Percentiles rank a stretch among this genome's conserved stretches.
Evolutionary conservation across 2,797 vertebrate species (phyloP).

Genomic region (Coregonus sp.): DNA sequence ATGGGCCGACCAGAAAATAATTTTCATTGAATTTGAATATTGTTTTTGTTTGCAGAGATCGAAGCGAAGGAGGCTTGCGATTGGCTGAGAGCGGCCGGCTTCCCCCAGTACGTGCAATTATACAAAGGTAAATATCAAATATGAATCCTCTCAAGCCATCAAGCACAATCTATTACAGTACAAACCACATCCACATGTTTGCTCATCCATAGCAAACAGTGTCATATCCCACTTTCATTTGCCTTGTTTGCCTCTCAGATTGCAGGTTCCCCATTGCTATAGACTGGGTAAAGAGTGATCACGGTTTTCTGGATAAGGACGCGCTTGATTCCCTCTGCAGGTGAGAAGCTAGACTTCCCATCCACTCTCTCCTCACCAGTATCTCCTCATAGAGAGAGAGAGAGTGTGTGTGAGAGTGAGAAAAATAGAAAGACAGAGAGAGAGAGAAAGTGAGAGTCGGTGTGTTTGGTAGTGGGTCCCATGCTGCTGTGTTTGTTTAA

Average conservation of each 20-base stretch:
- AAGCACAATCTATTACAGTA: not conserved
- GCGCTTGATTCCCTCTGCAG: conserved; percentile 86
- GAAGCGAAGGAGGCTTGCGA: conserved; percentile 88
- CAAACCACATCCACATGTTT: conserved; percentile 1
- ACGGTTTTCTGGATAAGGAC: conserved; percentile 85
- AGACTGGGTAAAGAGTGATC: conserved; percentile 81
- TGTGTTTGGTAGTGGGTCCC: not conserved
- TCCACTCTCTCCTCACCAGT: not conserved
- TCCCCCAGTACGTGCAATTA: conserved; percentile 87
- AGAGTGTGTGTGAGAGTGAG: not conserved
- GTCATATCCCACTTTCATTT: conserved; percentile 6
- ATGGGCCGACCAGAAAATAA: conserved; percentile 45
- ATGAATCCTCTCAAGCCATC: not conserved
- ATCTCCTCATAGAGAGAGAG: not conserved
- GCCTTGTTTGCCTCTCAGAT: conserved; percentile 66
- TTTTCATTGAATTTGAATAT: conserved; percentile 47
- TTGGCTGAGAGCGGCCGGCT: conserved; percentile 87
- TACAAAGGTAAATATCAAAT: conserved; percentile 79
- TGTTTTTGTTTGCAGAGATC: conserved; percentile 79
- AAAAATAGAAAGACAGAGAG: too few species aligned
- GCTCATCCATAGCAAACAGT: conserved; percentile 25
- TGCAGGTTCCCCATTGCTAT: conserved; percentile 83
- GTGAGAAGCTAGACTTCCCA: conserved; percentile 58
- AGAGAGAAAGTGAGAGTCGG: not conserved
- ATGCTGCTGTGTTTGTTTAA: conserved; percentile 16